phyloP scores from a whole-genome alignment of 2,797 vertebrate species.

The Hylomyscus alleni region DNA sequence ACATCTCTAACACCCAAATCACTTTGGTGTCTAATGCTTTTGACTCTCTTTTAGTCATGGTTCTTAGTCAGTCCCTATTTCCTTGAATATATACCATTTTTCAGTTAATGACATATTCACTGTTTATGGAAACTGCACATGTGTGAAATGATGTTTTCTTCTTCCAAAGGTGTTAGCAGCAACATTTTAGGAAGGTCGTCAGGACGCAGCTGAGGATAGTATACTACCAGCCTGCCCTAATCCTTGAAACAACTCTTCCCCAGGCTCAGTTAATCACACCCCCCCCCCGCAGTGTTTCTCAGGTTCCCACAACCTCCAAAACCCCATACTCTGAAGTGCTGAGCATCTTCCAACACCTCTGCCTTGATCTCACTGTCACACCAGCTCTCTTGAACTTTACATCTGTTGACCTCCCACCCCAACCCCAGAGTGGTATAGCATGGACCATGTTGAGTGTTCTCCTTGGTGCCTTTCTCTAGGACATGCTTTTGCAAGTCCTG shows the following conservation, averaged over 20 bases:
- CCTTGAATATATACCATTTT: not conserved
- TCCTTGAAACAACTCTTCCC: not conserved
- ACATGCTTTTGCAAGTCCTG: not conserved
- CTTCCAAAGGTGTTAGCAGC: not conserved
- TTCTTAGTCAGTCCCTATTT: slow-evolving; percentile 11
- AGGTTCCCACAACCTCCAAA: not conserved
- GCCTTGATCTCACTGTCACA: not conserved
- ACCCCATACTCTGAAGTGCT: not conserved
- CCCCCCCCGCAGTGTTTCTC: not conserved
- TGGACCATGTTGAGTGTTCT: not conserved
- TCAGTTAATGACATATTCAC: not conserved
- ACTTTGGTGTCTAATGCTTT: slow-evolving; percentile 18
- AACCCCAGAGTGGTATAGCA: not conserved
- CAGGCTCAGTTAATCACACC: not conserved
- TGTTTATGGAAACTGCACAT: not conserved
- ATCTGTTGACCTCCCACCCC: not conserved
- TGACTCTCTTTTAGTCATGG: not conserved
- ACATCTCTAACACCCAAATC: not conserved
- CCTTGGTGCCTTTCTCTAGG: not conserved
- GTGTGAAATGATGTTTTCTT: slow-evolving; percentile 7
- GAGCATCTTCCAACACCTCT: not conserved
- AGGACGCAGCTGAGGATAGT: not conserved
- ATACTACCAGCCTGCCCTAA: not conserved
- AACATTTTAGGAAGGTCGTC: not conserved
- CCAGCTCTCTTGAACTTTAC: not conserved